A percentile compares a stretch with the other conserved stretches of the same genome.
phyloP scores from a whole-genome alignment of 2,888 invertebrate species.

The Agelastica alni region DNA sequence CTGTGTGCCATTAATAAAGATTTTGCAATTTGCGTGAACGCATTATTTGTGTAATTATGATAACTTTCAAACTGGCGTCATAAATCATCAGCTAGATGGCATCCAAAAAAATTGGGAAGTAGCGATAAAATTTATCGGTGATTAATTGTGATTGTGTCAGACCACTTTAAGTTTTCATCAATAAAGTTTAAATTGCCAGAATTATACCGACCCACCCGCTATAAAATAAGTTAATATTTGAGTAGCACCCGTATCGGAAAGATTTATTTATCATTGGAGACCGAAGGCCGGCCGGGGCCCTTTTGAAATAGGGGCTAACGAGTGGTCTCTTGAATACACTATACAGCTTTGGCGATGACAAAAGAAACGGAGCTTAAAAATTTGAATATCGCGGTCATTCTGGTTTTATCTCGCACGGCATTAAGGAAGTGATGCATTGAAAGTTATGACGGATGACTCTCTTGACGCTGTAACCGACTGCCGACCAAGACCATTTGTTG shows the following conservation, averaged over 20 bases:
- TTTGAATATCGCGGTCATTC: conserved; percentile 60
- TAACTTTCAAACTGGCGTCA: too few relatives aligned
- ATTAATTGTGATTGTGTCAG: too few relatives aligned
- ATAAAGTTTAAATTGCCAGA: conserved; percentile 1
- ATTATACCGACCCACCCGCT: not conserved
- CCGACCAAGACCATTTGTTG: too few relatives aligned
- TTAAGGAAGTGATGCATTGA: conserved; percentile 56
- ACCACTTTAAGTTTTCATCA: too few relatives aligned
- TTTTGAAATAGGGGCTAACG: conserved; percentile 39
- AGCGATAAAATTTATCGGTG: not conserved
- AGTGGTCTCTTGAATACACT: conserved; percentile 52
- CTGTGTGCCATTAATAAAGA: too few relatives aligned
- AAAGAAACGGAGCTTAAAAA: conserved; percentile 58
- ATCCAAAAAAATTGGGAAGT: not conserved
- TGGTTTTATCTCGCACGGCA: conserved; percentile 54
- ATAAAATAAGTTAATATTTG: not conserved
- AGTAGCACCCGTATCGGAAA: conserved; percentile 14
- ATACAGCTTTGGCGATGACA: conserved; percentile 53
- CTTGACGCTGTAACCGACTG: too few relatives aligned
- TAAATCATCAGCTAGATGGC: too few relatives aligned
- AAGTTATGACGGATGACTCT: conserved; percentile 52
- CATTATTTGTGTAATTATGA: too few relatives aligned
- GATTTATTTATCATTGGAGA: conserved; percentile 24
- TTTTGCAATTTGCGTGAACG: too few relatives aligned
- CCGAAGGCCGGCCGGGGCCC: conserved; percentile 15